These are phyloP conservation scores for Diachasmimorpha longicaudata DNA, from an alignment of 1,140 invertebrate genomes.

Conservation along the genomic window DNA sequence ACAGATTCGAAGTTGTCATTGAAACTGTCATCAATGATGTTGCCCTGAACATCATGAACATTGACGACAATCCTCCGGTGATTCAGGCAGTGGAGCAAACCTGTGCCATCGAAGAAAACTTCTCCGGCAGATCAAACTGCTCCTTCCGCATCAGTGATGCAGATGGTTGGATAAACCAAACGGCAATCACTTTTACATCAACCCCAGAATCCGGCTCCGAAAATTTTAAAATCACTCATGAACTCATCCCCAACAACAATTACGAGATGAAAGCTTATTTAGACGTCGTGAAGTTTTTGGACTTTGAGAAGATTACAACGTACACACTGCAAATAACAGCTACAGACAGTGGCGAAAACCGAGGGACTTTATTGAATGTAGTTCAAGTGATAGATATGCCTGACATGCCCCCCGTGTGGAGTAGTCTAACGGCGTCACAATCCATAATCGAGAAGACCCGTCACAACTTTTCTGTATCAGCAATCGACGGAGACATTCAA, in stretches of 20 bases:
- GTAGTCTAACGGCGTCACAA: conserved; percentile 60
- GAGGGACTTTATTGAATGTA: conserved; percentile 55
- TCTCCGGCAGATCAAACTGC: conserved; percentile 51
- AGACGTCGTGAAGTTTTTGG: conserved; percentile 22
- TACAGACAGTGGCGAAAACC: conserved; percentile 56
- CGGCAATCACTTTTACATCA: conserved; percentile 49
- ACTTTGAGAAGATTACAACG: conserved; percentile 35
- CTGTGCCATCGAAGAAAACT: conserved; percentile 59
- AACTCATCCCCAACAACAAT: conserved; percentile 42
- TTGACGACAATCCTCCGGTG: conserved; percentile 62
- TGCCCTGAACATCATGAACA: conserved; percentile 57
- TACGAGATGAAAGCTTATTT: conserved; percentile 40
- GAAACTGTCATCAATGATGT: conserved; percentile 39
- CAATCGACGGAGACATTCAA: conserved; percentile 66
- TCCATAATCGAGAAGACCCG: conserved; percentile 61
- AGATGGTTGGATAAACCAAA: conserved; percentile 59
- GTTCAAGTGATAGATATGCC: conserved; percentile 65
- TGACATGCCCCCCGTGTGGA: conserved; percentile 62
- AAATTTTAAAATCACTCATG: conserved; percentile 51
- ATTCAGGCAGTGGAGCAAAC: conserved; percentile 55
- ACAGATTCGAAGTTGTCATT: conserved; percentile 52
- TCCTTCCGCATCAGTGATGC: conserved; percentile 56
- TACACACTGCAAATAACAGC: conserved; percentile 32
- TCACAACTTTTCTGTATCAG: conserved; percentile 54
- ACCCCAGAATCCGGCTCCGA: conserved; percentile 34